Conservation (phyloP, 1,140 invertebrate genomes). For the Caerostris darwini region DNA sequence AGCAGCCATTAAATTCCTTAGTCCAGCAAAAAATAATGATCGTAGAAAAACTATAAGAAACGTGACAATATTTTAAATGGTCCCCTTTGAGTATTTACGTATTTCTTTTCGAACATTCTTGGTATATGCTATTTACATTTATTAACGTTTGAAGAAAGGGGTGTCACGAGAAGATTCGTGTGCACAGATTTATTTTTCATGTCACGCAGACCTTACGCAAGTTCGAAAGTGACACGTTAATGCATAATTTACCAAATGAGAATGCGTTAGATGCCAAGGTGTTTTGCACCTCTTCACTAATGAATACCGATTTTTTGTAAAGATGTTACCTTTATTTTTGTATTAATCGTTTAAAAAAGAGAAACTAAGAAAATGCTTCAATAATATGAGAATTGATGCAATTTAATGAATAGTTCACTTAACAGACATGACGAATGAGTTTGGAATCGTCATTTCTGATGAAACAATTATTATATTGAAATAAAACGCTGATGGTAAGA, state of each 20-base stretch:
- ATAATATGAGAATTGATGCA: too few species aligned
- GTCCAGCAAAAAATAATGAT: neutral
- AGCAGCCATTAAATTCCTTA: conserved; percentile 3
- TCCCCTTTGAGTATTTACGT: neutral
- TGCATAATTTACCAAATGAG: conserved; percentile 12
- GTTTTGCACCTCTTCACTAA: conserved; percentile 1
- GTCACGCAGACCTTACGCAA: conserved; percentile 6
- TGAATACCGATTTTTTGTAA: neutral
- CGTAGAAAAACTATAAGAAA: neutral
- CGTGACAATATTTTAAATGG: conserved; percentile 37
- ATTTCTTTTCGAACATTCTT: conserved; percentile 16
- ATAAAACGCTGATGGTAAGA: too few species aligned
- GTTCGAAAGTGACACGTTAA: conserved; percentile 27
- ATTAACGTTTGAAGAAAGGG: conserved; percentile 45
- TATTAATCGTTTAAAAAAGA: too few species aligned
- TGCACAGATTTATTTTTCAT: conserved; percentile 1
- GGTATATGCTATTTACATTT: conserved; percentile 52
- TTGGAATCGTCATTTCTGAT: too few species aligned
- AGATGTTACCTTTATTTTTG: too few species aligned
- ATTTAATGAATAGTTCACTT: too few species aligned
- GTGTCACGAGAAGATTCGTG: conserved; percentile 50
- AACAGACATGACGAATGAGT: too few species aligned
- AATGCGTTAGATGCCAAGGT: neutral
- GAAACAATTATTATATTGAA: too few species aligned
- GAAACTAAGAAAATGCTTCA: too few species aligned